Conservation (phyloP, 2,888 invertebrate species). For the Agriotes lineatus region DNA sequence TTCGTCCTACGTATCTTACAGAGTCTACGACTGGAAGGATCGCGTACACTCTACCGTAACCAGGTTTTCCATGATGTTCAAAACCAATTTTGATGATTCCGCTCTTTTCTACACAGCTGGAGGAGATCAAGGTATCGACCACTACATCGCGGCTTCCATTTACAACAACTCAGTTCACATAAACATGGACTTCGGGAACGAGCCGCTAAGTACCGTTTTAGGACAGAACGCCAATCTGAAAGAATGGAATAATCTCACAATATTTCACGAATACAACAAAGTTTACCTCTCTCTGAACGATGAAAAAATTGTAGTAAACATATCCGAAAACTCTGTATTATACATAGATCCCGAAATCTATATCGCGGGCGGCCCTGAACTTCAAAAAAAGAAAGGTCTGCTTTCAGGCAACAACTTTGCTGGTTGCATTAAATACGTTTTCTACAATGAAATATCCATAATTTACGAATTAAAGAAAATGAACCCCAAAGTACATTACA, state of each 20-base stretch:
- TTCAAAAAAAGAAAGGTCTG: constrained; percentile 83
- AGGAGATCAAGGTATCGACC: constrained; percentile 87
- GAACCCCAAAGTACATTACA: constrained; percentile 77
- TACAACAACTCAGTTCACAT: constrained; percentile 86
- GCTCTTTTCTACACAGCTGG: constrained; percentile 94
- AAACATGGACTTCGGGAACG: constrained; percentile 89
- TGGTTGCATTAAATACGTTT: constrained; percentile 90
- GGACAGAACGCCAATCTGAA: constrained; percentile 80
- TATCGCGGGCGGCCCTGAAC: constrained; percentile 81
- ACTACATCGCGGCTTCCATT: constrained; percentile 90
- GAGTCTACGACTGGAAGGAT: constrained; percentile 94
- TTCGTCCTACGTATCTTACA: constrained; percentile 92
- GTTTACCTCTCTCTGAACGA: constrained; percentile 83
- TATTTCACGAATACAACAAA: constrained; percentile 81
- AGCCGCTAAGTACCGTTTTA: constrained; percentile 76
- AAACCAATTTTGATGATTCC: constrained; percentile 92
- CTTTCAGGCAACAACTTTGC: constrained; percentile 71
- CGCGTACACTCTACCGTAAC: constrained; percentile 89
- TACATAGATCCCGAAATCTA: constrained; percentile 96
- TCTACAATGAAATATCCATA: constrained; percentile 93
- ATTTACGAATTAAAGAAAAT: constrained; percentile 87
- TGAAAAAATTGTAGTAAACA: constrained; percentile 76
- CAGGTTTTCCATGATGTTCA: constrained; percentile 89
- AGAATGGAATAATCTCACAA: constrained; percentile 91
- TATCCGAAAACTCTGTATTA: constrained; percentile 80